Evolutionary conservation across 2,113 vertebrate genomes (phyloP).

Genomic region (Macrotis lagotis): DNA sequence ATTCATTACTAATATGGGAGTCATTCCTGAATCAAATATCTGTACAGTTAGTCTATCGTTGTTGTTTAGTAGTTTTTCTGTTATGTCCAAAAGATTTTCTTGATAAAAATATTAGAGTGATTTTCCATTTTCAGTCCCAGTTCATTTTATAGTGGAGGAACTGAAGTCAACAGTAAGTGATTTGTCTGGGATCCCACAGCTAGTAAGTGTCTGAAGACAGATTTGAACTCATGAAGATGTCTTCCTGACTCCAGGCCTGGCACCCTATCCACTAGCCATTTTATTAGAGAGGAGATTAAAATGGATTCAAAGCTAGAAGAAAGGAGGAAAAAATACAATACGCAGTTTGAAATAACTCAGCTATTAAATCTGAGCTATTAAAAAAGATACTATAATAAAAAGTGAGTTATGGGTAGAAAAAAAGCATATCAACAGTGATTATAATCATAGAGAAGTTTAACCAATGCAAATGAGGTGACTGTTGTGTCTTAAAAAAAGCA

Average conservation of each 20-base stretch:
- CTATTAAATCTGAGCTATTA: neutral
- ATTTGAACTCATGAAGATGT: neutral
- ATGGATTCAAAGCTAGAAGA: neutral
- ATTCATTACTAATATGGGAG: neutral
- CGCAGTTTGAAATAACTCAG: neutral
- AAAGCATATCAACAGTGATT: neutral
- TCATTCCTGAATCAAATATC: neutral
- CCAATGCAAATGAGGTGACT: neutral
- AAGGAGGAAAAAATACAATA: neutral
- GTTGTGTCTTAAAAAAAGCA: neutral
- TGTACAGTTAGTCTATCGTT: neutral
- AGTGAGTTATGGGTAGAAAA: neutral
- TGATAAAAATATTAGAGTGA: neutral
- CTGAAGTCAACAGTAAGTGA: neutral
- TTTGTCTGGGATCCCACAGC: neutral
- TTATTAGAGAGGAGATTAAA: neutral
- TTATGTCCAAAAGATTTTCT: neutral
- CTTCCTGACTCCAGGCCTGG: neutral
- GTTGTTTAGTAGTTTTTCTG: too few relatives aligned
- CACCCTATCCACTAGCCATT: neutral
- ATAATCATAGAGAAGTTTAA: neutral
- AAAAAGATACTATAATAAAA: neutral
- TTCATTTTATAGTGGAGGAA: neutral
- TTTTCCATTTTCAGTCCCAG: neutral
- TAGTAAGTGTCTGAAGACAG: neutral